These are phyloP conservation scores for Glaucomys volans DNA, from an alignment of 2,113 vertebrate genomes.

Conservation along the genomic window DNA sequence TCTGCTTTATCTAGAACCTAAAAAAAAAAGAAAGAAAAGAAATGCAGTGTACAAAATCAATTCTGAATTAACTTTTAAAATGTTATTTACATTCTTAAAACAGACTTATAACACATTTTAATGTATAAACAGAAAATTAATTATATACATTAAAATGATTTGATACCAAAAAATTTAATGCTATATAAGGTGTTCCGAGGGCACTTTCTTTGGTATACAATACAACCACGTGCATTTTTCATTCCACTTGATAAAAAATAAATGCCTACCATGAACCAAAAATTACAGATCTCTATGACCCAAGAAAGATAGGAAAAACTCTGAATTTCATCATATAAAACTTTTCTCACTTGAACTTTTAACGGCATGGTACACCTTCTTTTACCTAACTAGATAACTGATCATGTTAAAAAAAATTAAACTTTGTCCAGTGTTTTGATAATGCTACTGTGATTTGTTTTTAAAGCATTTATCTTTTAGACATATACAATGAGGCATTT, in stretches of 20 bases:
- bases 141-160: constrained; percentile 29
- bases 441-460: not conserved
- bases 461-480: not conserved
- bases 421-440: constrained; percentile 33
- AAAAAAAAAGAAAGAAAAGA: constrained; percentile 72
- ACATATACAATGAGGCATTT: not conserved
- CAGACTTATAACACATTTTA: not conserved
- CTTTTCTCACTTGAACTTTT: constrained; percentile 14
- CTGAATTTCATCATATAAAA: not conserved
- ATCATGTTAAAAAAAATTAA: not conserved
- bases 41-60: not conserved
- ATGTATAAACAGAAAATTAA: constrained; percentile 37
- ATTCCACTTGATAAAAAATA: constrained; percentile 44
- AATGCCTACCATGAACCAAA: not conserved
- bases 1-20: constrained; percentile 97
- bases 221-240: not conserved
- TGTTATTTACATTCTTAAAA: constrained; percentile 30
- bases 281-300: not conserved
- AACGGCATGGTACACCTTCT: not conserved
- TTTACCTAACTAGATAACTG: not conserved
- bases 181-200: not conserved
- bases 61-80: constrained; percentile 49
- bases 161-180: not conserved
- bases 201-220: not conserved
- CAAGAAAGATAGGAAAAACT: not conserved